Evolutionary conservation across 2,888 invertebrate species (phyloP).

Genomic region (Mimachlamys varia): DNA sequence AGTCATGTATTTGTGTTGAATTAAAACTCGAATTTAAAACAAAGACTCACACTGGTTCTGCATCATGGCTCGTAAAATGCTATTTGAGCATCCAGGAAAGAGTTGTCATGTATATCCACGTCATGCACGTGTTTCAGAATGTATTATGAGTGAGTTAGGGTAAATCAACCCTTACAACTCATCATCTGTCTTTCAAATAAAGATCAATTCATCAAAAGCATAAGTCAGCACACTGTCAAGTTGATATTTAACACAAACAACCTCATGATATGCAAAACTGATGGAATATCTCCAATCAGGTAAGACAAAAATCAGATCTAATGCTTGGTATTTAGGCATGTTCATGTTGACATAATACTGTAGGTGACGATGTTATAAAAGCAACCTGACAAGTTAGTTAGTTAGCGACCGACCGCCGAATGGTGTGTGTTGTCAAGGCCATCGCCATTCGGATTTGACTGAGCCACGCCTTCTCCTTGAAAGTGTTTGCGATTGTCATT

Average conservation of each 20-base stretch:
- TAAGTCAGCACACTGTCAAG: not conserved
- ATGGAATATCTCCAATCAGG: not conserved
- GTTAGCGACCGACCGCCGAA: conserved; percentile 68
- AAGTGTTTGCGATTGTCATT: conserved; percentile 78
- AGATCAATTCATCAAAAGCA: no score
- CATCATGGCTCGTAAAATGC: not conserved
- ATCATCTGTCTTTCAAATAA: no score
- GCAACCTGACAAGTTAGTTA: conserved; percentile 32
- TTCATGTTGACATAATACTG: not conserved
- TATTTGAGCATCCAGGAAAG: not conserved
- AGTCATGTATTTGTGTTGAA: not conserved
- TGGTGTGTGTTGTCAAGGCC: conserved; percentile 72
- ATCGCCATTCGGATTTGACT: conserved; percentile 79
- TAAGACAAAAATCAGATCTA: not conserved
- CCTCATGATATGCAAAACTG: not conserved
- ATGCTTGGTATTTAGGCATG: not conserved
- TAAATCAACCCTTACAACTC: no score
- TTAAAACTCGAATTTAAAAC: not conserved
- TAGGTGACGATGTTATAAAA: not conserved
- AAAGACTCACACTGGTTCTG: not conserved
- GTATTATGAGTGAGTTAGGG: no score
- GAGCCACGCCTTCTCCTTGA: conserved; percentile 80
- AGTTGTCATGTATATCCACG: not conserved
- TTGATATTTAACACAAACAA: no score
- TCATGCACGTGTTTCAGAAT: no score